These are phyloP conservation scores for Hydractinia echinata DNA, from an alignment of 30 jellyfish, hydroid and myxozoan species.

Conservation along the genomic window DNA sequence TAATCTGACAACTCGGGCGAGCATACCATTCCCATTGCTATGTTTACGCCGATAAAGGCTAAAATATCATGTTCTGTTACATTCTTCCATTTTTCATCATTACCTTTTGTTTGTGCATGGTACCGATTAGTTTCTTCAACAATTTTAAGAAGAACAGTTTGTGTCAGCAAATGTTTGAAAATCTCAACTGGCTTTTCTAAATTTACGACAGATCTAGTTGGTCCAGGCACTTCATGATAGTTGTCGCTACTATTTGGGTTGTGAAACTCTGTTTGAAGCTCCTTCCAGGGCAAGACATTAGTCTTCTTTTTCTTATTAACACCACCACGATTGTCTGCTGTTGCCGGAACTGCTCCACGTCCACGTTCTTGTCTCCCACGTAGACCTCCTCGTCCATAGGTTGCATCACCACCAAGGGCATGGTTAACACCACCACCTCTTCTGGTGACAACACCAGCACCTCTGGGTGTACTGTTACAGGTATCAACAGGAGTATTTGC, in stretches of 20 bases:
- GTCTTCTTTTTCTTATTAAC: too few species aligned
- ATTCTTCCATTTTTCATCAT: slow-evolving; percentile 34
- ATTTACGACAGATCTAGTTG: slow-evolving; percentile 2
- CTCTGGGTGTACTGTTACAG: too few species aligned
- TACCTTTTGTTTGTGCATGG: background rate
- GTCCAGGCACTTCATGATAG: slow-evolving; percentile 9
- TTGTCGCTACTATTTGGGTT: slow-evolving; percentile 4
- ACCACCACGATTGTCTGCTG: slow-evolving; percentile 2
- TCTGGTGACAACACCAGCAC: slow-evolving; percentile 10
- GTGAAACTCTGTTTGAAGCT: slow-evolving; percentile 6
- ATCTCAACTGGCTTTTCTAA: slow-evolving; percentile 1
- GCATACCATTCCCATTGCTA: slow-evolving; percentile 41
- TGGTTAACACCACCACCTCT: slow-evolving; percentile 11
- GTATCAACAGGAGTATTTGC: too few species aligned
- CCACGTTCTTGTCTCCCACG: slow-evolving; percentile 11
- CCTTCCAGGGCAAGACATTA: slow-evolving; percentile 13
- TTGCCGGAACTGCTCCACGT: background rate
- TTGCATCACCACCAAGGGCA: background rate
- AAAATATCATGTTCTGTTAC: slow-evolving; percentile 28
- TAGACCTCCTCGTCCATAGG: slow-evolving; percentile 7
- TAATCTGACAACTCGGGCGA: slow-evolving; percentile 44
- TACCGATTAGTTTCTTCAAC: slow-evolving; percentile 44
- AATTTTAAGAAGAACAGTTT: background rate
- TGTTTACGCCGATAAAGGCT: slow-evolving; percentile 46
- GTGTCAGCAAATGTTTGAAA: slow-evolving; percentile 7